These are phyloP conservation scores for Ophonus ardosiacus DNA, from an alignment of 2,888 invertebrate species.

Conservation along the genomic window DNA sequence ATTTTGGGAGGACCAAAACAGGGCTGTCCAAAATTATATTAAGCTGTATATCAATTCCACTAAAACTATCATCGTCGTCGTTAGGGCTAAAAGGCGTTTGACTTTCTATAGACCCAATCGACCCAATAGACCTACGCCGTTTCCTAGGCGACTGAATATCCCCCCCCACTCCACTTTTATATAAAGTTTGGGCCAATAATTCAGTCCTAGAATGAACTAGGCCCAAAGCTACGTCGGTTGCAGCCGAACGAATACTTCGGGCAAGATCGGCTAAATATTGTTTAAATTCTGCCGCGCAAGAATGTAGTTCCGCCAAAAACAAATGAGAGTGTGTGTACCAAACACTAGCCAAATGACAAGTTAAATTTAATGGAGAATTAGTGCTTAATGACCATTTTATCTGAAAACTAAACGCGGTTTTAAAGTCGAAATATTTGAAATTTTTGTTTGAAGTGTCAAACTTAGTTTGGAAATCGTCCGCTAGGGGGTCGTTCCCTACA, in stretches of 20 bases:
- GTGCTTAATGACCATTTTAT: conserved; percentile 70
- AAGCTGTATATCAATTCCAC: conserved; percentile 76
- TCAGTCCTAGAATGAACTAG: conserved; percentile 86
- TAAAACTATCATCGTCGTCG: not conserved
- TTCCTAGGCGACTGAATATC: conserved; percentile 76
- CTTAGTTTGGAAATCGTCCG: conserved; percentile 73
- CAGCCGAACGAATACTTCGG: conserved; percentile 91
- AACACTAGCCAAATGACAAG: conserved; percentile 84
- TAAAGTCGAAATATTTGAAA: not conserved
- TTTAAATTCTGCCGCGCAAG: conserved; percentile 93
- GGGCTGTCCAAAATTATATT: conserved; percentile 93
- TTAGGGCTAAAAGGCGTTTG: conserved; percentile 74
- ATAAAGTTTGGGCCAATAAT: conserved; percentile 79
- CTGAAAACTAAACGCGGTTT: conserved; percentile 78
- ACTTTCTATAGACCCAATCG: conserved; percentile 68
- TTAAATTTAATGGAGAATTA: not conserved
- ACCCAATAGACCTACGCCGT: conserved; percentile 70
- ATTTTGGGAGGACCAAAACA: conserved; percentile 89
- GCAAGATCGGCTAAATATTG: conserved; percentile 92
- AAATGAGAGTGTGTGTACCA: conserved; percentile 96
- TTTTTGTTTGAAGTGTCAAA: conserved; percentile 8
- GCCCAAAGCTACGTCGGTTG: conserved; percentile 95
- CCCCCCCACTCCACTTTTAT: conserved; percentile 75
- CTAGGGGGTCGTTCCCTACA: conserved; percentile 87
- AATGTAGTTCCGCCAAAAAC: conserved; percentile 90